Evolutionary conservation across 2,113 vertebrate genomes (phyloP).

Genomic region (Mungos mungo): DNA sequence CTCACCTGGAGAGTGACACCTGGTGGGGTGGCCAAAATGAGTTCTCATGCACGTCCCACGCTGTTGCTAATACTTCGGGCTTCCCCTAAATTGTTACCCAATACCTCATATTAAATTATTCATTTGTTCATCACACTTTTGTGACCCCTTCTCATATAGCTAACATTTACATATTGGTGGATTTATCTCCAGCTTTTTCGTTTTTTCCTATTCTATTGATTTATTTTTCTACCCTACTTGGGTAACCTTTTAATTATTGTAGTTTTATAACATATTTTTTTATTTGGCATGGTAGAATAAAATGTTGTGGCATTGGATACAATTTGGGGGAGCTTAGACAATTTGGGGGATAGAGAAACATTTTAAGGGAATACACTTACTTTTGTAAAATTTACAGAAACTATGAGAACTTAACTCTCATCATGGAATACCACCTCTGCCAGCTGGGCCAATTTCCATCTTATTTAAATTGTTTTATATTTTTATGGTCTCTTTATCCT

Average conservation of each 20-base stretch:
- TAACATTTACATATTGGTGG: not conserved
- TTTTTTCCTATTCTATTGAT: not conserved
- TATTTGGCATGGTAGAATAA: not conserved
- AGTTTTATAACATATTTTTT: not conserved
- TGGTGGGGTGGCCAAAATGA: not conserved
- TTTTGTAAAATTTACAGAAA: not conserved
- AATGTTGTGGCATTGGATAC: not conserved
- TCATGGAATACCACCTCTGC: not conserved
- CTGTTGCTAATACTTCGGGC: not conserved
- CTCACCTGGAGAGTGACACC: not conserved
- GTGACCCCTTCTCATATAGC: not conserved
- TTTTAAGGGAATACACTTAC: not conserved
- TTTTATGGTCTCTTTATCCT: not conserved
- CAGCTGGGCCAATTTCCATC: not conserved
- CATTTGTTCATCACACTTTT: not conserved
- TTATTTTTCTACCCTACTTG: not conserved
- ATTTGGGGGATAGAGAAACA: not conserved
- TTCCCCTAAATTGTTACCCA: not conserved
- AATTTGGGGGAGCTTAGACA: not conserved
- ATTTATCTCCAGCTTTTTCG: not conserved
- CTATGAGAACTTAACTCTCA: fast-evolving
- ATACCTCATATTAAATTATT: not conserved
- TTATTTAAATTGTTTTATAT: not conserved
- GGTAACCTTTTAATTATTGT: not conserved
- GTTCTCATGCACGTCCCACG: not conserved